A percentile compares a stretch with the other conserved stretches of the same genome.
Conservation (phyloP, 2,888 invertebrate genomes). For the Tenthredo scrophulariae region DNA sequence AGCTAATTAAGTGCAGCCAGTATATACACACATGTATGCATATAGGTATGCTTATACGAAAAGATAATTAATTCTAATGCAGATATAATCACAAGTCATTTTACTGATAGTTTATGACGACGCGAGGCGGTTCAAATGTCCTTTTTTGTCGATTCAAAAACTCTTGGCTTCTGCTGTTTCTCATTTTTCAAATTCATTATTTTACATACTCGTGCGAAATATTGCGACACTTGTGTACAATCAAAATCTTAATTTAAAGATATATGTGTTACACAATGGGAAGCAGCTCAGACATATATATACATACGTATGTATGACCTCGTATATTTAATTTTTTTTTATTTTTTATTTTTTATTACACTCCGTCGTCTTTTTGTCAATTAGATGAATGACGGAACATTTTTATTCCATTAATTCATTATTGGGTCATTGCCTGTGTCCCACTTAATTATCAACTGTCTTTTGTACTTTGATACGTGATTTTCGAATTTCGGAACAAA, state of each 20-base stretch:
- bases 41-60: neutral
- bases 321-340: neutral
- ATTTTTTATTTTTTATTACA: neutral
- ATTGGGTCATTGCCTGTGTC: slow-evolving; percentile 3
- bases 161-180: neutral
- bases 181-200: neutral
- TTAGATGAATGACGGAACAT: slow-evolving; percentile 1
- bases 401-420: neutral
- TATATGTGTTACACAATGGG: neutral
- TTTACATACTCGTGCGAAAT: neutral
- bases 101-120: neutral
- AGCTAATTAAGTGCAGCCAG: neutral
- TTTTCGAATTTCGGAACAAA: neutral
- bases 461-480: no score
- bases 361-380: neutral
- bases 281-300: neutral
- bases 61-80: neutral
- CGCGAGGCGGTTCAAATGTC: neutral
- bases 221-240: neutral
- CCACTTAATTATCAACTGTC: neutral
- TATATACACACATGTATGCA: neutral
- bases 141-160: neutral
- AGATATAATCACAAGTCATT: neutral
- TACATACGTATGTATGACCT: neutral
- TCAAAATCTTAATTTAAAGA: neutral